These are phyloP conservation scores for Isoperla grammatica DNA, from an alignment of 2,888 invertebrate species.

Conservation along the genomic window DNA sequence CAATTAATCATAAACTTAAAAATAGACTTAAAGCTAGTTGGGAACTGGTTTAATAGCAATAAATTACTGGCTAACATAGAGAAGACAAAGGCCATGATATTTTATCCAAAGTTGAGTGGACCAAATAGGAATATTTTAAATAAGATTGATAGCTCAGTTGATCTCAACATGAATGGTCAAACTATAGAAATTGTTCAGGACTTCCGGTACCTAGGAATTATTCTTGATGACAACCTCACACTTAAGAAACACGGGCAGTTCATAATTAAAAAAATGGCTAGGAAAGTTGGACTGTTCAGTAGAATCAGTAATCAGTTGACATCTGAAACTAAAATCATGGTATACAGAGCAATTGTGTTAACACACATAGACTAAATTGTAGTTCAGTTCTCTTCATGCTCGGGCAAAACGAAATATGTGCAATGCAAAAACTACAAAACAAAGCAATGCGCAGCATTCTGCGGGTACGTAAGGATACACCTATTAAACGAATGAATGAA, in stretches of 20 bases:
- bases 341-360: background rate
- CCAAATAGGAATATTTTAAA: no score
- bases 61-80: background rate
- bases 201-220: background rate
- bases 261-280: background rate
- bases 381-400: no score
- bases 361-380: background rate
- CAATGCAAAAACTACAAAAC: background rate
- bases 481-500: background rate
- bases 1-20: background rate
- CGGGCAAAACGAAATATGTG: background rate
- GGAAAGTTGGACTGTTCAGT: background rate
- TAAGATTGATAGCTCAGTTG: no score
- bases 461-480: background rate
- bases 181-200: background rate
- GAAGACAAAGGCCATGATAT: background rate
- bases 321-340: background rate
- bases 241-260: background rate
- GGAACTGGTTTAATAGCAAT: slow-evolving; percentile 5
- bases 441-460: background rate
- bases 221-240: background rate
- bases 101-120: no score
- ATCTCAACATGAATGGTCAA: slow-evolving; percentile 4
- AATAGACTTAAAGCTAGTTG: background rate
- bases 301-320: background rate